Base-by-base conservation (phyloP, 2,888 invertebrate species). In the Microplitis deprimator region DNA sequence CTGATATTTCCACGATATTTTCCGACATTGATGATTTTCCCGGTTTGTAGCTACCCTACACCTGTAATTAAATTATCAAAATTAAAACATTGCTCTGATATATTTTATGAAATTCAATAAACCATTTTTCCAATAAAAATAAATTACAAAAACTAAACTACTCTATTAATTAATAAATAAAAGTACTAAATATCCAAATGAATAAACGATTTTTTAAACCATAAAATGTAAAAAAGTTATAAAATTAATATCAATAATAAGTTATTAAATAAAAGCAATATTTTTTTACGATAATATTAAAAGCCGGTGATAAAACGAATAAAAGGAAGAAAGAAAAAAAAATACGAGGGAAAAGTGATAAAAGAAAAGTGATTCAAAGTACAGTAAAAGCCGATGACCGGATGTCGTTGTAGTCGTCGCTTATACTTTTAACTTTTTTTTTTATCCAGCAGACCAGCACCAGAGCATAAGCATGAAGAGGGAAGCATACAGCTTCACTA, bases 321-420 rank as follows among this genome's bases (percentile, higher is more conserved):
- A 29, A 29, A 29, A 29, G 13, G 13, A 65, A 29, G 29, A 65
- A 29, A 65, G 20, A 29, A 65, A 29, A 29, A 65, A 29, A 29
- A 65, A 65, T 29, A 38, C 17, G 20, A 65, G 38, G 38, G 29
- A 65, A 65, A 65, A 50, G 50, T 62, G 20, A 62, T 16, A 62
- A 29, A 38, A 20, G 65, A 29, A 65, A 65, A 65, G 29, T 65
- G 65, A 65, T 65, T 65, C 65, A 65, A 29, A 65, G 65, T 20
- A 65, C 13, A 65, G 65, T 65, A 13, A 38, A 65, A 65, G 38
- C 29, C 65, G 65, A 65, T 65, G 65, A 65, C 65, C 65, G 65
- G 65, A 65, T 65, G 38, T 65, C 29, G 38, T 65, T 50, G 50
- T 50, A 50, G 50, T 50, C 50, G 50, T 50, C 50, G 50, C 50